Base-by-base conservation (phyloP, 2,113 vertebrate species). In the Prochilodus magdalenae region DNA sequence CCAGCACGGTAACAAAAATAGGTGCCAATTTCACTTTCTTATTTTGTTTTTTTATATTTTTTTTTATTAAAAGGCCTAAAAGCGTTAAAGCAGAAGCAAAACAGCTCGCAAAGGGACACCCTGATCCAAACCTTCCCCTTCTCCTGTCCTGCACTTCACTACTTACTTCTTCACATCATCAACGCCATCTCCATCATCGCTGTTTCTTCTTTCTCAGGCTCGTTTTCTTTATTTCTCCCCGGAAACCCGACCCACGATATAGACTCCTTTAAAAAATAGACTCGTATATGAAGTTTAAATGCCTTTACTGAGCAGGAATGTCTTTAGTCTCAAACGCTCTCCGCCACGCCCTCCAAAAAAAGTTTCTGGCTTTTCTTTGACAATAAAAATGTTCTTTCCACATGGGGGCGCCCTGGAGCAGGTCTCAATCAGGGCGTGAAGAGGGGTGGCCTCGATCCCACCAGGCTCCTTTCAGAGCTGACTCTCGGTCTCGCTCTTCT, bases 401-500 rank as follows among this genome's bases (percentile, higher is more conserved):
- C 51, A 49, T 18, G 14, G 36, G 36, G 36, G 36, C 36, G 5
- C 33, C n/a, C 8, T 10, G 22, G 57, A 51, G 33, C 15, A 22
- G 75, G 67, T 14, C 53, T 22, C 18, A 3, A 67, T 65, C 59
- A 29, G 80, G 3, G 40, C 14, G 49, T 60, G 33, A 40, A 67
- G n/a, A n/a, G 44, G 29, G 63, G 22, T 70, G 55, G 30, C 16
- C 20, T 14, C 40, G 22, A 11, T 10, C 40, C 40, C 40, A 22
- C 66, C 44, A 49, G 33, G 62, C 36, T 44, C 22, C 59, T 15
- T 81, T 91, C 83, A 94, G 81, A 93, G 92, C 47, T 93, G 93
- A 73, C 92, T 94, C 22, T 92, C 92, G 0, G 88, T 74, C 3
- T 93, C 90, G 18, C 44, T 84, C 81, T 84, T 92, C 77, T 89